Conservation (phyloP, 2,888 invertebrate species). For the Adineta ricciae region DNA sequence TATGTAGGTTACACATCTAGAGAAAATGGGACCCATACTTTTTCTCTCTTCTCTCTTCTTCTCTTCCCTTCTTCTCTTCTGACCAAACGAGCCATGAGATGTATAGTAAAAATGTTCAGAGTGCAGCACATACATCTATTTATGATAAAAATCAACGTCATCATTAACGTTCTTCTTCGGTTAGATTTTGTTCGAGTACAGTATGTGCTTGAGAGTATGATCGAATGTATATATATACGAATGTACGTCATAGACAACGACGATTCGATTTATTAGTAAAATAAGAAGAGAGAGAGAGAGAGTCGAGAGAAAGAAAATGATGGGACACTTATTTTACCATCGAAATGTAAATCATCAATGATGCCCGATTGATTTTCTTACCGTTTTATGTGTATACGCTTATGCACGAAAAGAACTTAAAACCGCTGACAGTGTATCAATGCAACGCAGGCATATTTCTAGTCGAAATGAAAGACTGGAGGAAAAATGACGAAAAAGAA, state of each 20-base stretch:
- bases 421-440: neutral
- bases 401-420: neutral
- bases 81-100: neutral
- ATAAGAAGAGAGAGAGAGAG: neutral
- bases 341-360: neutral
- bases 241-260: neutral
- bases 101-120: neutral
- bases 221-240: neutral
- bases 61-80: neutral
- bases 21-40: neutral
- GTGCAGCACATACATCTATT: neutral
- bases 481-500: neutral
- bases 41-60: neutral
- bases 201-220: neutral
- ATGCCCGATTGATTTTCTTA: neutral
- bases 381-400: neutral
- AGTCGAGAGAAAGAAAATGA: neutral
- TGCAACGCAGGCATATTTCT: neutral
- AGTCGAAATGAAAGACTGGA: neutral
- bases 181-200: neutral
- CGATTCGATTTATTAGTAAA: conserved; percentile 1
- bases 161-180: conserved; percentile 5
- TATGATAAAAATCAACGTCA: conserved; percentile 11
- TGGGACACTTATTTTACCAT: neutral
- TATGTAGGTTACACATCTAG: neutral